phyloP scores from a whole-genome alignment of 35 echinoderm and acorn worm species.

The Amphiura filiformis region DNA sequence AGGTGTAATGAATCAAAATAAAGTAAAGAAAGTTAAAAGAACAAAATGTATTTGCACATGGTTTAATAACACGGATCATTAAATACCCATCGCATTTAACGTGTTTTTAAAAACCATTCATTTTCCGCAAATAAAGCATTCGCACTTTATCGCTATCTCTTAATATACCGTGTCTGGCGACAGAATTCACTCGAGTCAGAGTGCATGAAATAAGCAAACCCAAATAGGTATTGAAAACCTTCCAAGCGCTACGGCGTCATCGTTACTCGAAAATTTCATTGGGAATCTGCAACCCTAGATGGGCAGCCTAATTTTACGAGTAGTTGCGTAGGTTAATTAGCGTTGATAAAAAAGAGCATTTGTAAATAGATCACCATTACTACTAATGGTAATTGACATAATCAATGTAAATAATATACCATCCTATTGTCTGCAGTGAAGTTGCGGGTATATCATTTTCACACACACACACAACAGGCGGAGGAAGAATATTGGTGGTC shows the following conservation, averaged over 20 bases:
- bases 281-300: not conserved
- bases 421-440: not conserved
- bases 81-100: not conserved
- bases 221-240: not conserved
- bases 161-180: not conserved
- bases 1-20: no score
- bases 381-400: not conserved
- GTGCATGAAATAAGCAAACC: not conserved
- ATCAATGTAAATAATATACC: not conserved
- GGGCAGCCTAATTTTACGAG: not conserved
- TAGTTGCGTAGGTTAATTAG: conserved; percentile 6
- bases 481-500: not conserved
- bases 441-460: not conserved
- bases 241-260: not conserved
- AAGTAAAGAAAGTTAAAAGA: no score
- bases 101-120: not conserved
- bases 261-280: not conserved
- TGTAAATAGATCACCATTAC: not conserved
- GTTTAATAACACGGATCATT: conserved; percentile 15
- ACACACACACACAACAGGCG: not conserved
- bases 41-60: not conserved
- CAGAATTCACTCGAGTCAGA: not conserved
- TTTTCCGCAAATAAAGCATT: not conserved
- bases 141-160: not conserved
- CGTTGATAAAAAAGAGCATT: not conserved